Percentiles rank a stretch among this genome's conserved stretches.
phyloP scores from a whole-genome alignment of 92 coral and sea anemone genomes.

The Bergia sp. region DNA sequence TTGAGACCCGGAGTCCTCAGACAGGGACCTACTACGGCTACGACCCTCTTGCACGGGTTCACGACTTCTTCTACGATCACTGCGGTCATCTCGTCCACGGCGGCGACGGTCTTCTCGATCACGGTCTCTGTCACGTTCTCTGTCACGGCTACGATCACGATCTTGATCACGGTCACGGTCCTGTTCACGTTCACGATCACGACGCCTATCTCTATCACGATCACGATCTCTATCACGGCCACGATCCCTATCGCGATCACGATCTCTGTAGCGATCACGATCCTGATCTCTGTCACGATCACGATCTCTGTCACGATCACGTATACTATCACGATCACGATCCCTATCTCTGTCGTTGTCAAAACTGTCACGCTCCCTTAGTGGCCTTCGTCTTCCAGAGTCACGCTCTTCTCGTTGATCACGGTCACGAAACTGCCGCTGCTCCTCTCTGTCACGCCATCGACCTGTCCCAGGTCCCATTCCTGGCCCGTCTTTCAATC shows the following conservation, averaged over 20 bases:
- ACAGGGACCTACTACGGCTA: conserved; percentile 27
- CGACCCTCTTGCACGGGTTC: conserved; percentile 58
- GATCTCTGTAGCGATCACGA: conserved; percentile 9
- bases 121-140: conserved; percentile 66
- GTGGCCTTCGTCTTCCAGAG: conserved; percentile 20
- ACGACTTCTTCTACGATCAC: conserved; percentile 52
- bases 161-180: conserved; percentile 51
- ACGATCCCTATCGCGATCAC: conserved; percentile 43
- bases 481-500: conserved; percentile 50
- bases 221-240: conserved; percentile 49
- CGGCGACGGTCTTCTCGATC: conserved; percentile 65
- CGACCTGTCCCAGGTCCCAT: conserved; percentile 57
- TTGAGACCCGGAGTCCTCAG: conserved; percentile 33
- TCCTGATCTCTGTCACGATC: conserved; percentile 49
- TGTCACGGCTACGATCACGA: conserved; percentile 56
- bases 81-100: conserved; percentile 57
- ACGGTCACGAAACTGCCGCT: conserved; percentile 54
- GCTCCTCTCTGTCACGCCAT: conserved; percentile 42
- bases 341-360: conserved; percentile 54
- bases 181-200: conserved; percentile 64
- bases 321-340: conserved; percentile 21
- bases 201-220: conserved; percentile 53
- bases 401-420: conserved; percentile 54
- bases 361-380: conserved; percentile 54
- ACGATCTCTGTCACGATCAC: conserved; percentile 46